phyloP scores from a whole-genome alignment of 2,113 vertebrate species.

The Dissostichus mawsoni region DNA sequence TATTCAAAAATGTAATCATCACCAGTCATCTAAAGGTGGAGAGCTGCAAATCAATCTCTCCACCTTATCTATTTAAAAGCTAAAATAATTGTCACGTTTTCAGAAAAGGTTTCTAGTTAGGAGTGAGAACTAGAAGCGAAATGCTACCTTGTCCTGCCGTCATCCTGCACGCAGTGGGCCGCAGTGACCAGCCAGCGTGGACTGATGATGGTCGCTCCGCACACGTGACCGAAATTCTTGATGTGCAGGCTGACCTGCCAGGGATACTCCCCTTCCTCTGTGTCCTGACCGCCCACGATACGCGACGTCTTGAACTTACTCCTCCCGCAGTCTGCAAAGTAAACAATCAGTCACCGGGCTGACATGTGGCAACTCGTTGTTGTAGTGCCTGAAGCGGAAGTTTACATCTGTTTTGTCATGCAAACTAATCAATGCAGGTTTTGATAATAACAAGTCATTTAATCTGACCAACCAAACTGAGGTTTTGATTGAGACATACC shows the following conservation, averaged over 20 bases:
- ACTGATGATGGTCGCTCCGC: slow-evolving; percentile 91
- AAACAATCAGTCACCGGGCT: background rate
- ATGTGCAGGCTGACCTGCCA: slow-evolving; percentile 97
- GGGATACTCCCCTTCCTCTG: slow-evolving; percentile 89
- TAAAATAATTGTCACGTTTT: background rate
- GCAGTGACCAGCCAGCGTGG: slow-evolving; percentile 91
- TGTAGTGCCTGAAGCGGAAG: background rate
- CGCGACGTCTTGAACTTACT: slow-evolving; percentile 84
- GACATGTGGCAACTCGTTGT: slow-evolving; percentile 11
- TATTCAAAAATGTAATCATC: background rate
- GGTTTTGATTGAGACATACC: slow-evolving; percentile 75
- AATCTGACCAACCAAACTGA: background rate
- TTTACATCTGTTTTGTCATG: slow-evolving; percentile 2
- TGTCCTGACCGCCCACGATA: slow-evolving; percentile 91
- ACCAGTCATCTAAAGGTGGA: background rate
- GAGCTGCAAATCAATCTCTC: background rate
- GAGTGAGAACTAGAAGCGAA: background rate
- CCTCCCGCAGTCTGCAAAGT: slow-evolving; percentile 87
- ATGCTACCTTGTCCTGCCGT: slow-evolving; percentile 79
- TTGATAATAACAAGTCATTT: background rate
- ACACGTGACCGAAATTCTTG: slow-evolving; percentile 84
- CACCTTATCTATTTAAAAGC: background rate
- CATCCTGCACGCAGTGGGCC: slow-evolving; percentile 91
- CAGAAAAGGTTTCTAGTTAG: background rate
- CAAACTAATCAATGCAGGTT: background rate